These are phyloP conservation scores for Papilio machaon DNA, from an alignment of 1,140 invertebrate species.

Conservation along the genomic window DNA sequence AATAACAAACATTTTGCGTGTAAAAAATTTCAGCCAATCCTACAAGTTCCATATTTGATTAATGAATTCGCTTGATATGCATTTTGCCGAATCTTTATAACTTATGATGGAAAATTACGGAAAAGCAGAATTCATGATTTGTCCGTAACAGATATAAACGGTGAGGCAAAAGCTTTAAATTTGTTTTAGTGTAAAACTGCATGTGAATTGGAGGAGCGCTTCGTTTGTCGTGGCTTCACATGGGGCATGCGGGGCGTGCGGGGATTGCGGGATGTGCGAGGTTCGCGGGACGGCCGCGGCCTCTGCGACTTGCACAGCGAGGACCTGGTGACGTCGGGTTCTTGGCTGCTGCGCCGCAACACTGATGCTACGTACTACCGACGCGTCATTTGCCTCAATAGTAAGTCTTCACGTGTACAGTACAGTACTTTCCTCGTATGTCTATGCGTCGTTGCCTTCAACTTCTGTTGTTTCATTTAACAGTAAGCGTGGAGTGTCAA, in stretches of 20 bases:
- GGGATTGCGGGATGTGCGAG: neutral
- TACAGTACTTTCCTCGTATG: neutral
- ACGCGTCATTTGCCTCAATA: conserved; percentile 79
- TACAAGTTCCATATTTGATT: too few species aligned
- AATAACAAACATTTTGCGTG: neutral
- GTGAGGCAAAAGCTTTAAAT: neutral
- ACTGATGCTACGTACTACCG: conserved; percentile 71
- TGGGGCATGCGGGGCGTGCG: conserved; percentile 47
- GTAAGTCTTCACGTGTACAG: conserved; percentile 54
- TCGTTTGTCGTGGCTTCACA: conserved; percentile 78
- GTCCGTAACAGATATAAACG: neutral
- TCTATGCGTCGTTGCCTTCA: too few species aligned
- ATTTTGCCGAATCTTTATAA: neutral
- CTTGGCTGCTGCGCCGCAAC: conserved; percentile 70
- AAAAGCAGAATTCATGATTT: neutral
- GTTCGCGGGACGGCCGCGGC: conserved; percentile 45
- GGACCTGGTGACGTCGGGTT: conserved; percentile 75
- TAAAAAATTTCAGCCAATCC: too few species aligned
- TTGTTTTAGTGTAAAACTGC: conserved; percentile 68
- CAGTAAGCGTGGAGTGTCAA: conserved; percentile 84
- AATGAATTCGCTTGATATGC: neutral
- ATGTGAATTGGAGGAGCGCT: conserved; percentile 70
- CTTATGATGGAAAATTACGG: neutral
- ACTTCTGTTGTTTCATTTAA: too few species aligned
- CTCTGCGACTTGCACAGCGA: conserved; percentile 78